Conservation (phyloP, 1,140 invertebrate species). For the Neodiprion pinetum region DNA sequence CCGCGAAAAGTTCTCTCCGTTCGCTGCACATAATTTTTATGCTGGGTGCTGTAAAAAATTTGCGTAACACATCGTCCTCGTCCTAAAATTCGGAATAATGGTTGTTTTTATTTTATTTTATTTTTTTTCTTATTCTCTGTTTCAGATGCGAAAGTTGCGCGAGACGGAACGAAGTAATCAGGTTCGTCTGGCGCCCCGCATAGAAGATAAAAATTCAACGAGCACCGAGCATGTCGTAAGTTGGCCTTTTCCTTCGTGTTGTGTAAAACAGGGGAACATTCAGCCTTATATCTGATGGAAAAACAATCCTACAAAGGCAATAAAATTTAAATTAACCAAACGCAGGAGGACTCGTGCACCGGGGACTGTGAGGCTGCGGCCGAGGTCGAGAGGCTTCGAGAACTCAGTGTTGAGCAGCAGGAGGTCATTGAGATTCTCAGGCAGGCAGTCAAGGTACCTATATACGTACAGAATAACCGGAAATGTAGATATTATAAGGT, state of each 20-base stretch:
- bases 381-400: conserved; percentile 52
- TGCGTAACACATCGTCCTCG: no score
- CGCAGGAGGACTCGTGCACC: conserved; percentile 47
- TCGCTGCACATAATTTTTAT: no score
- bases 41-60: no score
- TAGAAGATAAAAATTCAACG: conserved; percentile 48
- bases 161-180: conserved; percentile 49
- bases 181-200: conserved; percentile 46
- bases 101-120: background rate
- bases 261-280: no score
- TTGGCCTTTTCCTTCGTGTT: background rate
- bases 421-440: conserved; percentile 55
- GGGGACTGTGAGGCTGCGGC: conserved; percentile 42
- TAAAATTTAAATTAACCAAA: conserved; percentile 13
- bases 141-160: conserved; percentile 55
- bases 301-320: conserved; percentile 10
- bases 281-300: background rate
- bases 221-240: conserved; percentile 44
- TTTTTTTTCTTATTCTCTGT: conserved; percentile 22
- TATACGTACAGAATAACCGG: conserved; percentile 14
- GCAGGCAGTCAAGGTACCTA: conserved; percentile 55
- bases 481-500: no score
- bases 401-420: conserved; percentile 53
- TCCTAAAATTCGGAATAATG: no score
- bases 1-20: no score